Base-by-base conservation (phyloP, 2,797 vertebrate species). In the Neosilurus mollespiculum region DNA sequence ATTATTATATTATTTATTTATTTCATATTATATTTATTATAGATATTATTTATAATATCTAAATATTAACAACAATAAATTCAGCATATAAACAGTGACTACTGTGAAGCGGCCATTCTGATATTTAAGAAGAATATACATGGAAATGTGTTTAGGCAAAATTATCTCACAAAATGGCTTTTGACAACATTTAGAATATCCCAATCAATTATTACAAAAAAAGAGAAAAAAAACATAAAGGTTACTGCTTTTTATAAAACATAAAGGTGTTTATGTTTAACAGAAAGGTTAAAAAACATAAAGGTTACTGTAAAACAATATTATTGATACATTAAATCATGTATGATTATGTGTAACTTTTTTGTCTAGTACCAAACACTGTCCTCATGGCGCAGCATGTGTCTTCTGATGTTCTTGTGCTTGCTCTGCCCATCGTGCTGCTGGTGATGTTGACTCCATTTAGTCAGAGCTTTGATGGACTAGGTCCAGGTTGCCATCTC, bases 401-500 rank as follows among this genome's bases (percentile, higher is more conserved):
- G 79, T 87, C 78, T 83, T 85, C 90, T 66, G 88, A 90, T 79
- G 78, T 89, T 78, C 89, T 89, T 86, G 71, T 93, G 84, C 90
- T 93, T 85, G 81, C 91, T 71, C 71, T 93, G 59, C 92, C 91
- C 22, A 86, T 92, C 84, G 84, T 92, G 83, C 84, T 93, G 82
- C 82, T 93, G 87, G 86, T 93, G 82, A 69, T 93, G 88, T 89
- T 92, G 83, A 93, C 88, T 78, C 92, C 92, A 20, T 90, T 90
- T 86, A 89, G 89, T 82, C 87, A 92, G 91, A 94, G 92, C 85
- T 65, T 70, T 0, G 92, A 94, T 4, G 83, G 86, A 20, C 81
- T 90, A 81, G 73, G 87, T 54, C 95, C 95, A 0, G 96, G 96
- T 76, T 98, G 96, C 86, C 94, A 96, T 89, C 91, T 97, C 2